These are phyloP conservation scores for Octodonta nipae DNA, from an alignment of 2,888 invertebrate genomes.

Conservation along the genomic window DNA sequence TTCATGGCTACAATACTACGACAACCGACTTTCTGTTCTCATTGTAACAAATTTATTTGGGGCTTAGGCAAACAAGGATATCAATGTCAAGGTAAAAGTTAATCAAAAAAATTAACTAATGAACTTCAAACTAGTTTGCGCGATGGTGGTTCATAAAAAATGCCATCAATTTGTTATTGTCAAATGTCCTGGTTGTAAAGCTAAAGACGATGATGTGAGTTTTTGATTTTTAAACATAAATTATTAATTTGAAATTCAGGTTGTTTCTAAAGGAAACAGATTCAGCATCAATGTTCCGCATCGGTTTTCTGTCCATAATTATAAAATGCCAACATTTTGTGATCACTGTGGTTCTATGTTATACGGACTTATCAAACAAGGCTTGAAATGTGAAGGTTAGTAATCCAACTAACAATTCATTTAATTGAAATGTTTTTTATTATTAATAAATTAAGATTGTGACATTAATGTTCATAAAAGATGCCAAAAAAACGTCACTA, in stretches of 20 bases:
- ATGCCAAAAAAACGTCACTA: conserved; percentile 97
- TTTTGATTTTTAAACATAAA: not conserved
- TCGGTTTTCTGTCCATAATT: conserved; percentile 89
- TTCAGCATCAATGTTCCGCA: too few relatives aligned
- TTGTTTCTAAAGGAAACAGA: conserved; percentile 41
- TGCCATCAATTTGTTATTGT: conserved; percentile 95
- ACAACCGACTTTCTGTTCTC: too few relatives aligned
- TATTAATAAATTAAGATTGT: too few relatives aligned
- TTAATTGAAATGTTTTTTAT: too few relatives aligned
- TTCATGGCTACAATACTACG: too few relatives aligned
- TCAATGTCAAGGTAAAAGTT: too few relatives aligned
- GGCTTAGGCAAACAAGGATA: too few relatives aligned
- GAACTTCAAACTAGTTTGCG: too few relatives aligned
- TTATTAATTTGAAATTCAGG: conserved; percentile 28
- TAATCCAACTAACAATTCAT: too few relatives aligned
- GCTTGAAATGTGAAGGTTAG: conserved; percentile 94
- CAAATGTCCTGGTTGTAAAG: conserved; percentile 98
- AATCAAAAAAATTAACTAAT: too few relatives aligned
- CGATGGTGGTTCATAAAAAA: conserved; percentile 97
- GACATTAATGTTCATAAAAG: conserved; percentile 96
- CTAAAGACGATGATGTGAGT: not conserved
- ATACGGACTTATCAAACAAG: conserved; percentile 94
- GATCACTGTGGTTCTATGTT: conserved; percentile 99
- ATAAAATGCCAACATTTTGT: conserved; percentile 98
- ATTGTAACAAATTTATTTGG: too few relatives aligned